Percentiles rank a stretch among this genome's conserved stretches.
Conservation (phyloP, 2,888 invertebrate genomes). For the Rhogogaster chlorosoma region DNA sequence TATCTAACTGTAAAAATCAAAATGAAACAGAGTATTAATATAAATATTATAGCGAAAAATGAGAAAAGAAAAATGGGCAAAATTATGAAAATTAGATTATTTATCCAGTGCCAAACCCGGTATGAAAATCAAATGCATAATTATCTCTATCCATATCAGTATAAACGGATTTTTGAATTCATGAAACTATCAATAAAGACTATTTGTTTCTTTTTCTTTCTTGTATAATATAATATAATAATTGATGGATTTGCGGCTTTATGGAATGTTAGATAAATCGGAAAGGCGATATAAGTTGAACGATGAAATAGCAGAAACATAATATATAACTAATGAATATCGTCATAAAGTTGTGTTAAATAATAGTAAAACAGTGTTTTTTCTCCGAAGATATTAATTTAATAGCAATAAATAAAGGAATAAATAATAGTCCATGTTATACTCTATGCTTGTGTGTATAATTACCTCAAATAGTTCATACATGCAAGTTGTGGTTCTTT, state of each 20-base stretch:
- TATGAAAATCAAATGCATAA: not conserved
- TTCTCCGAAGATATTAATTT: conserved; percentile 13
- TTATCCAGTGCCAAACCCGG: conserved; percentile 18
- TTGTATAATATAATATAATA: conserved; percentile 9
- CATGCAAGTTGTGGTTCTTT: too few relatives aligned
- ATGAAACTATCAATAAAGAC: conserved; percentile 39
- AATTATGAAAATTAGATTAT: conserved; percentile 10
- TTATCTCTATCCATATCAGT: not conserved
- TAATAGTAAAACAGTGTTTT: not conserved
- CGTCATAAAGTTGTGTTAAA: conserved; percentile 10
- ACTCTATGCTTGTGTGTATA: conserved; percentile 26
- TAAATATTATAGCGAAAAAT: not conserved
- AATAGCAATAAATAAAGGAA: conserved; percentile 8
- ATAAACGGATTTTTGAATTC: not conserved
- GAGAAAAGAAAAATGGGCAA: not conserved
- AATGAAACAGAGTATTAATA: conserved; percentile 15
- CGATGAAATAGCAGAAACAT: not conserved
- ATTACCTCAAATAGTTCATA: conserved; percentile 22
- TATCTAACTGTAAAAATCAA: not conserved
- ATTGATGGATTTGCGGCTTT: not conserved
- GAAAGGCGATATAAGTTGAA: not conserved
- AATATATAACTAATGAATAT: not conserved
- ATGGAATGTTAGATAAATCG: conserved; percentile 13
- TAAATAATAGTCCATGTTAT: conserved; percentile 33
- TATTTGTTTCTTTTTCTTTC: not conserved